These are phyloP conservation scores for Xestia rhomboidea DNA, from an alignment of 2,888 invertebrate genomes.

Conservation along the genomic window DNA sequence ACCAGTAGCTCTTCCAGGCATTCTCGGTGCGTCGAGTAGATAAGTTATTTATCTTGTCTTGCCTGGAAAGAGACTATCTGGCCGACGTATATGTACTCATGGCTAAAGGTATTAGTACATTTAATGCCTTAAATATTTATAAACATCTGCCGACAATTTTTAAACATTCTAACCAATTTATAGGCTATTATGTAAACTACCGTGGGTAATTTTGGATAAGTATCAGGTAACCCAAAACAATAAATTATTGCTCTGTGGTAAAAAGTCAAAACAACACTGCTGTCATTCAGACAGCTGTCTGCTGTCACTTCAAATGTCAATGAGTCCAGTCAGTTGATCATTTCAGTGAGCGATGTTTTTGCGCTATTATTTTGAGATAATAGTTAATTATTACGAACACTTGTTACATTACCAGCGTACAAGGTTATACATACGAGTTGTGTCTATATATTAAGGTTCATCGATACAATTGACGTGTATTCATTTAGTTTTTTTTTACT, in stretches of 20 bases:
- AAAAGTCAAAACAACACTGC: constrained; percentile 27
- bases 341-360: constrained; percentile 18
- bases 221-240: constrained; percentile 26
- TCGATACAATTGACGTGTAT: constrained; percentile 26
- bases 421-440: constrained; percentile 58
- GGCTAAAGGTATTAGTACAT: no score
- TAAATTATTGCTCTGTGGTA: constrained; percentile 18
- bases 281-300: constrained; percentile 48
- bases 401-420: constrained; percentile 51
- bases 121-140: no score
- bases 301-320: constrained; percentile 16
- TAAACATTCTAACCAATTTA: constrained; percentile 4
- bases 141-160: constrained; percentile 5
- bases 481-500: constrained; percentile 38
- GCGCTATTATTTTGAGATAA: constrained; percentile 50
- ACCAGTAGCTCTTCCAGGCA: no score
- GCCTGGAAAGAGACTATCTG: no score
- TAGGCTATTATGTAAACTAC: constrained; percentile 23
- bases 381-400: constrained; percentile 48
- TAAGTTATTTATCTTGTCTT: no score
- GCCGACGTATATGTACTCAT: no score
- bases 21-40: no score
- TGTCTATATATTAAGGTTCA: constrained; percentile 24
- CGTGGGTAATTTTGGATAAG: background rate
- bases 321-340: constrained; percentile 31